Evolutionary conservation across 37 sponge, comb jelly and placozoan genomes (phyloP).

Genomic region (Cliona cf. orientalis): DNA sequence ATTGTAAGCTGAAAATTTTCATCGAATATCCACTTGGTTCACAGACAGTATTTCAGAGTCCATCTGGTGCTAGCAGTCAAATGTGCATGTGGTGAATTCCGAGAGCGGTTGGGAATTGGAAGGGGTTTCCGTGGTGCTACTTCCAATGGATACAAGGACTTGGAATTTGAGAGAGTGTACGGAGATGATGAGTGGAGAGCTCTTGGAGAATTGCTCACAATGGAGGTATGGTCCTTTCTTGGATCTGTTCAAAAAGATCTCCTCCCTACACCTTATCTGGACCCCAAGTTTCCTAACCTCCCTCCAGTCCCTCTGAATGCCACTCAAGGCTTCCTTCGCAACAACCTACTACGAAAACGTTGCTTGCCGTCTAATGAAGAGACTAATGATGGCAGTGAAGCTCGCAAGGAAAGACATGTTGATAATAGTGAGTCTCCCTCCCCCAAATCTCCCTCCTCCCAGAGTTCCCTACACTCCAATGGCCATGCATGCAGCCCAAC

Average conservation of each 20-base stretch:
- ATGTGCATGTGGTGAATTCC: conserved; percentile 95
- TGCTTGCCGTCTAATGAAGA: conserved; percentile 66
- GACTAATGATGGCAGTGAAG: conserved; percentile 17
- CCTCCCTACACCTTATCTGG: conserved; percentile 75
- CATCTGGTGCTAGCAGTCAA: conserved; percentile 91
- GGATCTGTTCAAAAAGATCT: conserved; percentile 79
- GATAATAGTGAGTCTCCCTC: conserved; percentile 17
- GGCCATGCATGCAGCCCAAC: conserved; percentile 19
- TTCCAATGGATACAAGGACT: conserved; percentile 92
- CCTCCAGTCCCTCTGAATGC: conserved; percentile 79
- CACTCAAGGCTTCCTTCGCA: conserved; percentile 76
- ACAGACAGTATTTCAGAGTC: conserved; percentile 90
- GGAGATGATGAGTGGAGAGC: conserved; percentile 87
- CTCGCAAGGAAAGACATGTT: conserved; percentile 57
- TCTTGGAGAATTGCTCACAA: conserved; percentile 87
- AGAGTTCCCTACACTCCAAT: conserved; percentile 21
- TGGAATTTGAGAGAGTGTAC: conserved; percentile 76
- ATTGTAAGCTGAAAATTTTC: conserved; percentile 92
- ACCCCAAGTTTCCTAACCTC: conserved; percentile 72
- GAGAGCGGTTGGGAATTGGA: conserved; percentile 88
- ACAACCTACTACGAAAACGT: conserved; percentile 50
- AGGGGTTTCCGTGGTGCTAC: conserved; percentile 86
- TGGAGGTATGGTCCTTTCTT: conserved; percentile 86
- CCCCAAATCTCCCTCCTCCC: conserved; percentile 25
- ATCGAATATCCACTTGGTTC: conserved; percentile 93